Evolutionary conservation across 2,797 vertebrate genomes (phyloP).

Genomic region (Anguilla megastoma): DNA sequence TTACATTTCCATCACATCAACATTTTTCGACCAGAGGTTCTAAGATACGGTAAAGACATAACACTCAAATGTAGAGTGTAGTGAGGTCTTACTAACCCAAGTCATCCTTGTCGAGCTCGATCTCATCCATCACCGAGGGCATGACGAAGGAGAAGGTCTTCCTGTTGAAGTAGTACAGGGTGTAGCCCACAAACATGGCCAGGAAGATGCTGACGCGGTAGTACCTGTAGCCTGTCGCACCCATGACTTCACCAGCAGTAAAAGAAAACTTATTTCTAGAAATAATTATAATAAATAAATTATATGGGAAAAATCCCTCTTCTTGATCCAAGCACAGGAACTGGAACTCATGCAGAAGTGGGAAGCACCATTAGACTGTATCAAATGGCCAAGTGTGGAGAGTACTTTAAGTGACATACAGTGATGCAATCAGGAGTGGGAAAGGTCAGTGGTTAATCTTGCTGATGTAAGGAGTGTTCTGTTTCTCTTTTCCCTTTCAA

Average conservation of each 20-base stretch:
- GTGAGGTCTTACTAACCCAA: conserved; percentile 76
- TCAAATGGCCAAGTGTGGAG: conserved; percentile 20
- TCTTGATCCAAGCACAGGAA: neutral
- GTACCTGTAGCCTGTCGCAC: conserved; percentile 74
- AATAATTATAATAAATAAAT: conserved; percentile 9
- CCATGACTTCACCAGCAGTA: conserved; percentile 68
- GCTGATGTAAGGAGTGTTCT: neutral
- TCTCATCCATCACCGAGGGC: conserved; percentile 91
- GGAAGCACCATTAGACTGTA: neutral
- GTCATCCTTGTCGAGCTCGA: conserved; percentile 90
- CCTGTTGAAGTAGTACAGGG: conserved; percentile 94
- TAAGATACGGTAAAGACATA: neutral
- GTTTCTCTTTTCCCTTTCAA: conserved; percentile 28
- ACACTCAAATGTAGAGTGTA: neutral
- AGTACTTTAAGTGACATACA: neutral
- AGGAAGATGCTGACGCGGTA: conserved; percentile 84
- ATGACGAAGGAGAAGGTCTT: conserved; percentile 98
- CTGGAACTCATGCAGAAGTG: neutral
- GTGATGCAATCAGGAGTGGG: neutral
- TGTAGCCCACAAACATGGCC: conserved; percentile 93
- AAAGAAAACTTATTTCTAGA: conserved; percentile 10
- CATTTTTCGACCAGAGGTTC: neutral
- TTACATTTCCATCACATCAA: neutral
- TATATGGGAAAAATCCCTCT: neutral
- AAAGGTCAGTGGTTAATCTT: conserved; percentile 4